Evolutionary conservation across 1,140 invertebrate species (phyloP), one percentile per base, ranked within the genome.

Genomic region (Drosophila chauvacae): DNA sequence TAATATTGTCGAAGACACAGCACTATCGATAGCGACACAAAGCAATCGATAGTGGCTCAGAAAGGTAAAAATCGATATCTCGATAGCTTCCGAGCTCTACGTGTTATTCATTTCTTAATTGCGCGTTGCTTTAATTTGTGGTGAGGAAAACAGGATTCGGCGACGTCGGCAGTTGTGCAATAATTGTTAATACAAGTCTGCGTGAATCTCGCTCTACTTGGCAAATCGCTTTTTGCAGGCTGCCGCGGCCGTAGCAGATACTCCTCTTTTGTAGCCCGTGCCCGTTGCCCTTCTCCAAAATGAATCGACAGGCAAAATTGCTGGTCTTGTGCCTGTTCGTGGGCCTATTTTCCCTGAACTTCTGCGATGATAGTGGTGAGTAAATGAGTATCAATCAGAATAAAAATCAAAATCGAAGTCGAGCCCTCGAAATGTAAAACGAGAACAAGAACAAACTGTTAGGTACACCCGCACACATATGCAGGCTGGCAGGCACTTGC

Each of bases 21-120:
- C 28, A 30, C 28, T 7, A 30, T 30, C 28, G 28, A 30, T 30
- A 30, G 28, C 28, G 28, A 30, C 28, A 30, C 0, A 7, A 30
- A 7, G 7, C 28, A 30, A 30, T 30, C 28, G 28, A 30, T 30
- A 30, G 28, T 30, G 28, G 6, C 28, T 30, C 28, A 7, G 7
- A 30, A 30, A 30, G 28, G 7, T 30, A 30, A 30, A 30, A 30
- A 7, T 30, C 28, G 7, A 30, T 30, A 30, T 7, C 28, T 30
- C 28, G 28, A 30, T 30, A 30, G 28, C 4, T 6, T 28, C 51
- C 37, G 9, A 39, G 51, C 33, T 55, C 51, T 55, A 55, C 83
- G 74, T 72, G 75, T 85, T 85, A 81, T 86, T 85, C 82, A 85
- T 86, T 85, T 75, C 63, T 62, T 79, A 60, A 85, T 86, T 86